phyloP scores from a whole-genome alignment of 1,140 invertebrate genomes.

The Calephelis virginiensis region DNA sequence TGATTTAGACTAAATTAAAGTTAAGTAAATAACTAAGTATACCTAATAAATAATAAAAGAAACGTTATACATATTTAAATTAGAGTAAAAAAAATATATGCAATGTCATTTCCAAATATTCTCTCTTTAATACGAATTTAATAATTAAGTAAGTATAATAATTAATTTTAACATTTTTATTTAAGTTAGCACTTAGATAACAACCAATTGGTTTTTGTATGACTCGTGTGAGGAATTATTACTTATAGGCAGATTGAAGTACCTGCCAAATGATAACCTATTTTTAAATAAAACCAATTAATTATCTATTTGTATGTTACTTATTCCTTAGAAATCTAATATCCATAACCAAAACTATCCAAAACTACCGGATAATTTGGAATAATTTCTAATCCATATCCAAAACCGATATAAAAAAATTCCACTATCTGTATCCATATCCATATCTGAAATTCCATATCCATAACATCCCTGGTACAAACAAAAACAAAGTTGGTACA shows the following conservation, averaged over 20 bases:
- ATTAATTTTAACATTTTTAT: background rate
- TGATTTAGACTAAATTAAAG: no score
- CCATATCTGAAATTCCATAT: no score
- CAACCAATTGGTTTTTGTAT: background rate
- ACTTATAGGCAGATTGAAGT: background rate
- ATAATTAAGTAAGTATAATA: background rate
- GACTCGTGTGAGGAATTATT: background rate
- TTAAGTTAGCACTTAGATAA: background rate
- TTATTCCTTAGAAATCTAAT: slow-evolving; percentile 11
- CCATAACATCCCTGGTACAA: no score
- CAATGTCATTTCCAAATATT: background rate
- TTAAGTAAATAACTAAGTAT: no score
- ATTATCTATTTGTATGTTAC: slow-evolving; percentile 15
- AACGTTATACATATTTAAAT: background rate
- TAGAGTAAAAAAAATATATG: background rate
- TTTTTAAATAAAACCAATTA: slow-evolving; percentile 4
- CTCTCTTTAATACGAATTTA: slow-evolving; percentile 1
- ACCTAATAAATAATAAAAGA: no score
- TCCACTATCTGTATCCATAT: background rate
- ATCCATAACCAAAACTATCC: slow-evolving; percentile 13
- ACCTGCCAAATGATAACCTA: slow-evolving; percentile 5
- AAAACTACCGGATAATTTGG: slow-evolving; percentile 14
- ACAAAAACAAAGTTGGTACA: no score
- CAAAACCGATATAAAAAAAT: slow-evolving; percentile 15
- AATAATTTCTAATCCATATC: slow-evolving; percentile 15